phyloP scores from a whole-genome alignment of 2,797 vertebrate species.

The Zenarchopterus dispar region DNA sequence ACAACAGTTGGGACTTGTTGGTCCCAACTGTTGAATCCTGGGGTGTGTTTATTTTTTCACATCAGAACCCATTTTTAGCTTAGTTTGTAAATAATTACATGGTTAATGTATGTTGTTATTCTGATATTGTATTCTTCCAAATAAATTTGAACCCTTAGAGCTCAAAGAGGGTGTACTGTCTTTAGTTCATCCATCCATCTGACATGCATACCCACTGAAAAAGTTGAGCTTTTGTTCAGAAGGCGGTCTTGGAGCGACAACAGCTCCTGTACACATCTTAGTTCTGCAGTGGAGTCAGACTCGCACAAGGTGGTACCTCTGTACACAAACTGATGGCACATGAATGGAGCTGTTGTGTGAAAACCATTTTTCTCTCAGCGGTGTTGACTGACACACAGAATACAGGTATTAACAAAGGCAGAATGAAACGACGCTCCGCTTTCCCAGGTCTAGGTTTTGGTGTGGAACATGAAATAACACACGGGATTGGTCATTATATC shows the following conservation, averaged over 20 bases:
- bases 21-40: too few relatives aligned
- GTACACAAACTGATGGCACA: conserved; percentile 13
- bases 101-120: too few relatives aligned
- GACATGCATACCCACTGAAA: too few relatives aligned
- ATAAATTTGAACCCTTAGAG: too few relatives aligned
- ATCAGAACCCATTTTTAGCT: too few relatives aligned
- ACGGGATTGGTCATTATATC: conserved; percentile 3
- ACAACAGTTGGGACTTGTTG: too few relatives aligned
- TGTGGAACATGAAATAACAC: neutral
- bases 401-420: conserved; percentile 2
- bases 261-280: neutral
- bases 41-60: too few relatives aligned
- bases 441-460: neutral
- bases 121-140: too few relatives aligned
- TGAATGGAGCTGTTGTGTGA: conserved; percentile 60
- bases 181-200: too few relatives aligned
- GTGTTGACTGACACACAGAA: conserved; percentile 15
- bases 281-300: conserved; percentile 1
- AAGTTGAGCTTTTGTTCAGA: too few relatives aligned
- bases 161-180: too few relatives aligned
- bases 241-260: neutral
- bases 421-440: neutral
- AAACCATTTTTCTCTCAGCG: conserved; percentile 13
- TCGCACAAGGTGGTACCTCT: conserved; percentile 29
- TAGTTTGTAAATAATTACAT: too few relatives aligned